Conservation (phyloP, 2,113 vertebrate species). For the Hippotragus niger region DNA sequence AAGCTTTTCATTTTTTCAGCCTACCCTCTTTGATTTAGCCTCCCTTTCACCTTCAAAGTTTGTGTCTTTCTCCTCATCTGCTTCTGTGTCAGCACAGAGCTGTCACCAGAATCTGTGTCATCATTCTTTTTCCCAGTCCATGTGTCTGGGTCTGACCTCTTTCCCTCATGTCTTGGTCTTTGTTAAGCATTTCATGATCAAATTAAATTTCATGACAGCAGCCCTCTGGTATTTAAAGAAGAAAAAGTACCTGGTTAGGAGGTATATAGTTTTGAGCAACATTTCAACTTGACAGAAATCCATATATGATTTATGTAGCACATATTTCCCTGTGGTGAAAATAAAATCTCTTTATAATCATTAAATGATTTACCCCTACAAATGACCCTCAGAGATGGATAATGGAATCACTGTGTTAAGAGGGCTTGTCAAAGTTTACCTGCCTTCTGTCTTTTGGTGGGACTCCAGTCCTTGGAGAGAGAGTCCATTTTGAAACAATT, state of each 20-base stretch:
- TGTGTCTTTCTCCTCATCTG: slow-evolving; percentile 42
- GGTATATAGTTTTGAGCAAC: slow-evolving; percentile 27
- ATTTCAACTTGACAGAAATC: slow-evolving; percentile 49
- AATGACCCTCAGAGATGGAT: not conserved
- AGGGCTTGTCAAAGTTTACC: not conserved
- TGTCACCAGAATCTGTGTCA: slow-evolving; percentile 20
- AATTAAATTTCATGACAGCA: slow-evolving; percentile 57
- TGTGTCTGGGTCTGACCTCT: slow-evolving; percentile 63
- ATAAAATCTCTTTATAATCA: slow-evolving; percentile 13
- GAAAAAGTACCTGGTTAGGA: slow-evolving; percentile 11
- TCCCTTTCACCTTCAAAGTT: slow-evolving; percentile 62
- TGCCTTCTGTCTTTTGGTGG: not conserved
- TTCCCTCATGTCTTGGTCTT: slow-evolving; percentile 52
- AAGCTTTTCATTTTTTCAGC: slow-evolving; percentile 15
- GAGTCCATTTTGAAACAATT: not conserved
- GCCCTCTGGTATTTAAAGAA: slow-evolving; percentile 37
- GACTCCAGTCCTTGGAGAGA: not conserved
- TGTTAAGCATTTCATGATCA: slow-evolving; percentile 64
- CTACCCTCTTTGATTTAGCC: slow-evolving; percentile 36
- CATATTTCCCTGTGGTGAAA: slow-evolving; percentile 28
- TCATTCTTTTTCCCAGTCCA: slow-evolving; percentile 35
- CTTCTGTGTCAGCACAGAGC: slow-evolving; percentile 32
- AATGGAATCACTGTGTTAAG: not conserved
- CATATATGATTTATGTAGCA: slow-evolving; percentile 36
- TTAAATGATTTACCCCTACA: not conserved